A percentile compares a stretch with the other conserved stretches of the same genome.
These are phyloP conservation scores for Laticauda laticaudata DNA, from an alignment of 2,113 vertebrate genomes.

Conservation along the genomic window DNA sequence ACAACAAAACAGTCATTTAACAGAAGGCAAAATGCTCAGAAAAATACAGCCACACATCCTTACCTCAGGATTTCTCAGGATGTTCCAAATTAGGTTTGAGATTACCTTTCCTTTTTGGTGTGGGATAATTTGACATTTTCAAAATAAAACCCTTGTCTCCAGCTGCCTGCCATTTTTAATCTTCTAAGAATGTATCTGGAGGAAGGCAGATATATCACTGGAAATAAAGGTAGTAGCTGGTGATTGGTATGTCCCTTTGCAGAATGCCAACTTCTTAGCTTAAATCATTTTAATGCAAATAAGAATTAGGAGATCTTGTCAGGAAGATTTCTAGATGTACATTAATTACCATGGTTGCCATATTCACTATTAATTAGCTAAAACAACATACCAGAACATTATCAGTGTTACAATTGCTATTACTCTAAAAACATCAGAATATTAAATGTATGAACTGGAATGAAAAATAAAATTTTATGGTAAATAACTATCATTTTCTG, in stretches of 20 bases:
- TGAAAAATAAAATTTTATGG: not conserved
- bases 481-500: not conserved
- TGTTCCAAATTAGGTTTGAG: not conserved
- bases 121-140: not conserved
- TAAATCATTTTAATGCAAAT: not conserved
- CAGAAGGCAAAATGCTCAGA: not conserved
- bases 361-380: not conserved
- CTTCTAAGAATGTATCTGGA: not conserved
- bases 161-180: not conserved
- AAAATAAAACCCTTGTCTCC: not conserved
- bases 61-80: not conserved
- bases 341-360: not conserved
- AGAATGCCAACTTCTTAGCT: not conserved
- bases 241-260: not conserved
- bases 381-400: not conserved
- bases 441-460: not conserved
- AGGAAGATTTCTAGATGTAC: not conserved
- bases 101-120: not conserved
- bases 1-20: not conserved
- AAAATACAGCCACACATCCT: not conserved
- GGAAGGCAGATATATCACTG: not conserved
- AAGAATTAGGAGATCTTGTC: not conserved
- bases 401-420: not conserved
- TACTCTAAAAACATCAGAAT: not conserved
- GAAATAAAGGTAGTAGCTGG: not conserved